Conservation (phyloP, 1,140 invertebrate genomes). For the Drosophila malerkotliana region DNA sequence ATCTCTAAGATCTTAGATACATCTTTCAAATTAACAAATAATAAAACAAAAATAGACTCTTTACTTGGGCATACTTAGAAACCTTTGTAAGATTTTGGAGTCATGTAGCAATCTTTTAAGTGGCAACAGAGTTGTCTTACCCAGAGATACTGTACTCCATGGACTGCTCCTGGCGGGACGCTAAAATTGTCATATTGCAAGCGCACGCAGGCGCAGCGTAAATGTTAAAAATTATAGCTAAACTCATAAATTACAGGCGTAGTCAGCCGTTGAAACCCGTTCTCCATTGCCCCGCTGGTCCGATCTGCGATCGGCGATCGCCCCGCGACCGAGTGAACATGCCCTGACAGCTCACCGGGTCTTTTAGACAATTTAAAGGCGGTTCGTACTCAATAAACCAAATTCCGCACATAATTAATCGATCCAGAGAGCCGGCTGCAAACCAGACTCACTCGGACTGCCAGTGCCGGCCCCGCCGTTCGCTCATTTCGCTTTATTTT, state of each 20-base stretch:
- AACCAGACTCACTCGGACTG: slow-evolving; percentile 22
- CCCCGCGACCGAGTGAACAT: slow-evolving; percentile 29
- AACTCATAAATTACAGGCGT: slow-evolving; percentile 76
- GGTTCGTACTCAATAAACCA: slow-evolving; percentile 82
- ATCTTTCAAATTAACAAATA: background rate
- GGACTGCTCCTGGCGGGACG: slow-evolving; percentile 10
- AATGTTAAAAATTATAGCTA: slow-evolving; percentile 82
- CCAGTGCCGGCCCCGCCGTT: background rate
- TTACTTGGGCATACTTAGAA: too few relatives aligned
- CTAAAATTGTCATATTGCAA: slow-evolving; percentile 80
- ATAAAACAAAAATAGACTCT: too few relatives aligned
- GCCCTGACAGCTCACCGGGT: slow-evolving; percentile 72
- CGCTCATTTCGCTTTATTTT: slow-evolving; percentile 26
- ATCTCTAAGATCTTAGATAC: background rate
- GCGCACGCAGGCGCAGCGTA: slow-evolving; percentile 81
- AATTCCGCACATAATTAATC: slow-evolving; percentile 83
- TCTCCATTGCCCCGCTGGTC: slow-evolving; percentile 10
- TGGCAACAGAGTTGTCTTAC: background rate
- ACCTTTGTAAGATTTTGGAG: background rate
- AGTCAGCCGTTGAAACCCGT: slow-evolving; percentile 73
- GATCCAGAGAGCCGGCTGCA: slow-evolving; percentile 61
- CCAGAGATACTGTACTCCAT: background rate
- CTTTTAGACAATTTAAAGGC: slow-evolving; percentile 82
- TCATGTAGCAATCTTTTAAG: background rate
- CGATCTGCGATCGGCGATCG: slow-evolving; percentile 33